These are phyloP conservation scores for Illadopsis cleaveri DNA, from an alignment of 2,113 vertebrate genomes.

Conservation along the genomic window DNA sequence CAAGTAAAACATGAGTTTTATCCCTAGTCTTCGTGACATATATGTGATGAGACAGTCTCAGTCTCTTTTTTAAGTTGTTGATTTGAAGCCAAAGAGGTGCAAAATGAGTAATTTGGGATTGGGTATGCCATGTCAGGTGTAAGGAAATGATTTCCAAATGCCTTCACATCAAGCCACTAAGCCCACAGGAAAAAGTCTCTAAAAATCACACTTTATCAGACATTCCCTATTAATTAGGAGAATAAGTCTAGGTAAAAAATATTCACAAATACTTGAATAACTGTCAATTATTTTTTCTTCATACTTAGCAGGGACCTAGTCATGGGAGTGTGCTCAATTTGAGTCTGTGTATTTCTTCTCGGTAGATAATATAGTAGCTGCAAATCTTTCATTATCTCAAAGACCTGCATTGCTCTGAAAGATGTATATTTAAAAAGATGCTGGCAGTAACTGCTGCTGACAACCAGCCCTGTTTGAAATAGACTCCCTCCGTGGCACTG, in stretches of 20 bases:
- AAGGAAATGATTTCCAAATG: not conserved
- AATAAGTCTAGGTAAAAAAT: not conserved
- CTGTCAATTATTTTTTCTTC: slow-evolving; percentile 46
- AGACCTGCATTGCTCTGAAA: slow-evolving; percentile 49
- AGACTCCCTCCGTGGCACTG: slow-evolving; percentile 43
- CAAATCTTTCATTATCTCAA: slow-evolving; percentile 64
- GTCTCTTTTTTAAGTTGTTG: not conserved
- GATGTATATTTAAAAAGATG: slow-evolving; percentile 65
- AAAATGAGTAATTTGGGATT: not conserved
- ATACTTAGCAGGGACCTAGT: not conserved
- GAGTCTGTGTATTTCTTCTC: not conserved
- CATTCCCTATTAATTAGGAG: slow-evolving; percentile 10
- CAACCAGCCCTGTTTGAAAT: slow-evolving; percentile 50
- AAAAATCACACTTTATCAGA: not conserved
- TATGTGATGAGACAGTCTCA: not conserved
- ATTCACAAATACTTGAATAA: not conserved
- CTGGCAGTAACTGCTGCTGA: slow-evolving; percentile 47
- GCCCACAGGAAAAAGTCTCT: not conserved
- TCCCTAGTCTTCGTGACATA: not conserved
- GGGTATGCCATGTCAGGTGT: not conserved
- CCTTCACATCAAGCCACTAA: not conserved
- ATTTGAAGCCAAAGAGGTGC: not conserved
- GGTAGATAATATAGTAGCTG: slow-evolving; percentile 23
- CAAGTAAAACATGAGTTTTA: not conserved
- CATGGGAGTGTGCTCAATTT: not conserved